A percentile compares a stretch with the other conserved stretches of the same genome.
These are phyloP conservation scores for Disparrhopalites patrizii DNA, from an alignment of 2,888 invertebrate genomes.

Conservation along the genomic window DNA sequence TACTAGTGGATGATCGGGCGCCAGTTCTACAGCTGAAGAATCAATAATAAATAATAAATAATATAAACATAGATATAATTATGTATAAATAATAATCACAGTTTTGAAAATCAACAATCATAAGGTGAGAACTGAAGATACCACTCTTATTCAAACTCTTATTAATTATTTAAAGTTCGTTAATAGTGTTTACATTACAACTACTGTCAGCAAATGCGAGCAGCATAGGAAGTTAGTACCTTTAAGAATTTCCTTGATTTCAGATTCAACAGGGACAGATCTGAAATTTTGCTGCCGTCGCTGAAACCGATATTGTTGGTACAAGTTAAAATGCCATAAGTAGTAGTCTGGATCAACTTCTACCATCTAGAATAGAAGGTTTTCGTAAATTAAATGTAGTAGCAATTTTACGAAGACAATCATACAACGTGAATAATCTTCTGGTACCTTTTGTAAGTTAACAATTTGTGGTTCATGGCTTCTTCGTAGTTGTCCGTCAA, in stretches of 20 bases:
- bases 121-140: too few relatives aligned
- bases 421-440: too few relatives aligned
- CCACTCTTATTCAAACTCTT: not conserved
- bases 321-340: constrained; percentile 26
- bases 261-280: not conserved
- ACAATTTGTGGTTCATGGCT: constrained; percentile 4
- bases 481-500: constrained; percentile 14
- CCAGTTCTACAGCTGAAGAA: constrained; percentile 17
- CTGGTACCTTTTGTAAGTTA: constrained; percentile 5
- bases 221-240: too few relatives aligned
- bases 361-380: constrained; percentile 29
- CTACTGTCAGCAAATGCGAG: too few relatives aligned
- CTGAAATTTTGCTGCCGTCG: constrained; percentile 2
- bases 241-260: constrained; percentile 19
- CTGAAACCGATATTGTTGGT: constrained; percentile 1
- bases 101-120: too few relatives aligned
- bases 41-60: not conserved
- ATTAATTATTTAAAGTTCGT: not conserved
- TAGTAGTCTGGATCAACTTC: constrained; percentile 27
- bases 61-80: not conserved
- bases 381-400: too few relatives aligned
- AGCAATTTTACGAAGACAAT: too few relatives aligned
- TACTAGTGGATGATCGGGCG: constrained; percentile 27
- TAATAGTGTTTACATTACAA: too few relatives aligned
- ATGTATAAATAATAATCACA: too few relatives aligned